A percentile compares a stretch with the other conserved stretches of the same genome.
Evolutionary conservation across 2,888 invertebrate species (phyloP).

Genomic region (Cryptosula pallasiana): DNA sequence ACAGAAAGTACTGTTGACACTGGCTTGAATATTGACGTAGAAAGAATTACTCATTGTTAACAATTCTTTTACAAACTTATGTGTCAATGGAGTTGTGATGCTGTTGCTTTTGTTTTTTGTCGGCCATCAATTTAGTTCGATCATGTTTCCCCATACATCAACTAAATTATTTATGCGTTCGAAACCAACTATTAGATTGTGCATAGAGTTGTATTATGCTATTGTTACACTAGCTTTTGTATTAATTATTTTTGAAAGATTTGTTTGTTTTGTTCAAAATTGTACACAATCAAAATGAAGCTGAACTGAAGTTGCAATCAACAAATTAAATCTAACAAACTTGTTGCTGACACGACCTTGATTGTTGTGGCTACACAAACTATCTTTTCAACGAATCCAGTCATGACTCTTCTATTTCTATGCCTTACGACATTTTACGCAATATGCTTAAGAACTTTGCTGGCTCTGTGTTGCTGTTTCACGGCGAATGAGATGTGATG

Average conservation of each 20-base stretch:
- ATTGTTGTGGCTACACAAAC: too few relatives aligned
- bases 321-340: too few relatives aligned
- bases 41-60: background rate
- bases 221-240: background rate
- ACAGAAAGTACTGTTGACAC: constrained; percentile 2
- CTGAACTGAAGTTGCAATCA: too few relatives aligned
- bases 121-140: background rate
- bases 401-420: too few relatives aligned
- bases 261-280: background rate
- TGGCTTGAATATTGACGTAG: background rate
- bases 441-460: too few relatives aligned
- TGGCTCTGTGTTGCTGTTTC: too few relatives aligned
- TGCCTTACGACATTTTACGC: too few relatives aligned
- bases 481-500: too few relatives aligned
- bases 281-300: background rate
- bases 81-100: background rate
- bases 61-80: background rate
- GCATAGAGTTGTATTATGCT: background rate
- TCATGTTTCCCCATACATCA: background rate
- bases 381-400: too few relatives aligned
- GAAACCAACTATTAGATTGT: background rate
- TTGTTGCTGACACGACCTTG: too few relatives aligned
- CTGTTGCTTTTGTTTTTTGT: background rate
- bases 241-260: background rate
- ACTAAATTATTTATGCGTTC: background rate